Conservation (phyloP, 1,140 invertebrate genomes). For the Drosophila sucinea region DNA sequence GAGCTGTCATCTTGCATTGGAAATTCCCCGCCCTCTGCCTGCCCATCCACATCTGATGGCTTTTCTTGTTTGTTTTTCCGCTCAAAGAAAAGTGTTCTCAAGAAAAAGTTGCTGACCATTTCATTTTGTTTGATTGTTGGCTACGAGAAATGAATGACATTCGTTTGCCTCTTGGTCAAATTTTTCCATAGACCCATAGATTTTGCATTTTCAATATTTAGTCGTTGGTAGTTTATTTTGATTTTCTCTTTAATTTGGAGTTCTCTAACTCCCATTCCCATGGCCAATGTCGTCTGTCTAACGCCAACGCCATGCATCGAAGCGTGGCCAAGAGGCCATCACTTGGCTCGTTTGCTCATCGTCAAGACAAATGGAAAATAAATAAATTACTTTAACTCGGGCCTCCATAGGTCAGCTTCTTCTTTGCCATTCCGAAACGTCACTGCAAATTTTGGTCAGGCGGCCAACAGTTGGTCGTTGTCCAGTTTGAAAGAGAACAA, state of each 20-base stretch:
- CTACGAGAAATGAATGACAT: slow-evolving; percentile 39
- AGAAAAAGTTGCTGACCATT: slow-evolving; percentile 67
- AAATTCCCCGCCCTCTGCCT: slow-evolving; percentile 43
- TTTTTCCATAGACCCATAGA: background rate
- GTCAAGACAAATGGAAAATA: slow-evolving; percentile 81
- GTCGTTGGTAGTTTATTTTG: background rate
- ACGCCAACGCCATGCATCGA: slow-evolving; percentile 73
- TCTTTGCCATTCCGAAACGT: slow-evolving; percentile 76
- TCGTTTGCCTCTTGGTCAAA: slow-evolving; percentile 8
- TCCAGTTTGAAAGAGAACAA: slow-evolving; percentile 43
- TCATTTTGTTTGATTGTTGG: slow-evolving; percentile 62
- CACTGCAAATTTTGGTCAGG: slow-evolving; percentile 64
- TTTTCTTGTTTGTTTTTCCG: slow-evolving; percentile 60
- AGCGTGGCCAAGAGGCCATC: slow-evolving; percentile 66
- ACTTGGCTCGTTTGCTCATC: slow-evolving; percentile 81
- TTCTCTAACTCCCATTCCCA: slow-evolving; percentile 6
- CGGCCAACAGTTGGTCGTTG: slow-evolving; percentile 64
- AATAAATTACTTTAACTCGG: slow-evolving; percentile 74
- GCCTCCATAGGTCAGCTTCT: slow-evolving; percentile 56
- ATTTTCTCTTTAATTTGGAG: background rate
- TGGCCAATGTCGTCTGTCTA: slow-evolving; percentile 15
- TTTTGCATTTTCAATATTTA: background rate
- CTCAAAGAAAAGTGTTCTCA: slow-evolving; percentile 18
- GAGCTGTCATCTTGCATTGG: slow-evolving; percentile 80
- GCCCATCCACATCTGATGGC: slow-evolving; percentile 58